These are phyloP conservation scores for Scatophagus argus DNA, from an alignment of 2,113 vertebrate species.

Conservation along the genomic window DNA sequence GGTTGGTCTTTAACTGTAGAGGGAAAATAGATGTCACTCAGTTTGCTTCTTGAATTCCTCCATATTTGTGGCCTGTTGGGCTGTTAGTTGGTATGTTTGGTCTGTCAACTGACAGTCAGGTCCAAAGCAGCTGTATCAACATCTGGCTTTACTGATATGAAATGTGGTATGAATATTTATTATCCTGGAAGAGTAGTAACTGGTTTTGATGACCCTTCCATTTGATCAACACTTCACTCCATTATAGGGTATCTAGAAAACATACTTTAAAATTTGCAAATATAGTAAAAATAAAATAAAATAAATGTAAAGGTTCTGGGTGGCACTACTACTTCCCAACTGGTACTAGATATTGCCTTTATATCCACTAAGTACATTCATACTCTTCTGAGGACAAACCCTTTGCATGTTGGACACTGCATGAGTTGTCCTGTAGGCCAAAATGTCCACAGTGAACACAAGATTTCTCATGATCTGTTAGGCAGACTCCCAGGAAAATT, in stretches of 20 bases:
- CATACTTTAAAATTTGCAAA: background rate
- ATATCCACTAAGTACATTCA: background rate
- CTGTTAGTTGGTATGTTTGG: background rate
- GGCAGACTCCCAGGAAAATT: background rate
- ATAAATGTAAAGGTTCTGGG: background rate
- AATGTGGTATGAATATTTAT: constrained; percentile 1
- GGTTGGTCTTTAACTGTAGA: background rate
- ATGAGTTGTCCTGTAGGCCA: no score
- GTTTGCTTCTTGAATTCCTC: background rate
- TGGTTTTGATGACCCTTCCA: background rate
- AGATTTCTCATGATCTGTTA: background rate
- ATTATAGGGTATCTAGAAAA: background rate
- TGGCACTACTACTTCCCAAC: background rate
- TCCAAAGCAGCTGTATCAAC: constrained; percentile 1
- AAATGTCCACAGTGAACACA: background rate
- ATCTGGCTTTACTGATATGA: background rate
- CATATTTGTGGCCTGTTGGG: background rate
- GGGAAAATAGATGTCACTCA: background rate
- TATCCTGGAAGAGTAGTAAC: background rate
- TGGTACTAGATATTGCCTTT: background rate
- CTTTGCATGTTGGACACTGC: no score
- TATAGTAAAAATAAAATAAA: no score
- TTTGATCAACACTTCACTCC: background rate
- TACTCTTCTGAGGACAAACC: background rate
- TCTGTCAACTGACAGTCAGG: background rate